A percentile compares a stretch with the other conserved stretches of the same genome.
Evolutionary conservation across 2,797 vertebrate genomes (phyloP).

Genomic region (Melanotaenia parkinsoni): DNA sequence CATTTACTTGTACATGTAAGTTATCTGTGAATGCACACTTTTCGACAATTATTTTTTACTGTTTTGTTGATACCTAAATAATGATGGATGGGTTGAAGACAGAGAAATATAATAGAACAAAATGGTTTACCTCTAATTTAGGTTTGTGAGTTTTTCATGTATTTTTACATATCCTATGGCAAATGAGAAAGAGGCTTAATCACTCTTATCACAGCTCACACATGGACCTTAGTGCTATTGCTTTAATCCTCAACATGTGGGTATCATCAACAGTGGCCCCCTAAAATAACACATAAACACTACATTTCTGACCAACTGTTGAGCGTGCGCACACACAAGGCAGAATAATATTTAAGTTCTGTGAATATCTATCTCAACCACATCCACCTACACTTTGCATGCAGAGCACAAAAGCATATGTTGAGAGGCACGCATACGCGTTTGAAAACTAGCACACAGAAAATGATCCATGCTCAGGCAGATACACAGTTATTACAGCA

Average conservation of each 20-base stretch:
- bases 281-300: constrained; percentile 62
- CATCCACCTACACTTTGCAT: constrained; percentile 71
- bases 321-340: constrained; percentile 50
- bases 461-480: constrained; percentile 26
- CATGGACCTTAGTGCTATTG: constrained; percentile 34
- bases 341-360: constrained; percentile 63
- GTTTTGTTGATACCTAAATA: constrained; percentile 15
- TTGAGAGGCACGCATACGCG: constrained; percentile 30
- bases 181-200: constrained; percentile 32
- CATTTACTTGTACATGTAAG: not conserved
- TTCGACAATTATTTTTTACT: not conserved
- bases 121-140: constrained; percentile 27
- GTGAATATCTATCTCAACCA: constrained; percentile 65
- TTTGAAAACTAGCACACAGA: constrained; percentile 6
- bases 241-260: constrained; percentile 58
- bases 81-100: not conserved
- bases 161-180: constrained; percentile 14
- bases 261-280: constrained; percentile 51
- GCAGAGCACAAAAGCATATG: constrained; percentile 53
- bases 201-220: constrained; percentile 49
- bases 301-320: constrained; percentile 59
- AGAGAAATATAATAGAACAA: constrained; percentile 1
- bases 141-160: constrained; percentile 24
- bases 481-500: constrained; percentile 32
- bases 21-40: not conserved